Percentiles rank a stretch among this genome's conserved stretches.
Conservation (phyloP, 2,113 vertebrate genomes). For the Ahaetulla prasina region DNA sequence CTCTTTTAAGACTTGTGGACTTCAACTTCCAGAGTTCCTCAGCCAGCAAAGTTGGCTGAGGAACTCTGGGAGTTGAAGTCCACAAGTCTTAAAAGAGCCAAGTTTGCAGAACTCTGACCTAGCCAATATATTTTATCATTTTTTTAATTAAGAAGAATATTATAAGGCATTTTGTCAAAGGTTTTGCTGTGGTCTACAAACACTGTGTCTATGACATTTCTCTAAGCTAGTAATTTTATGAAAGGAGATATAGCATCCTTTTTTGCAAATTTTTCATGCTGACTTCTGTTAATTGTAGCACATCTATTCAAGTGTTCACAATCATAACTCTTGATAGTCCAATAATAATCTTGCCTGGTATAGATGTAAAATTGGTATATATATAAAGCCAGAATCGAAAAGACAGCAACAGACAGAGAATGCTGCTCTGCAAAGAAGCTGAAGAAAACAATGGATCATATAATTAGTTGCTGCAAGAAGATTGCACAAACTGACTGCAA, state of each 20-base stretch:
- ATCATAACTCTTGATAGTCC: background rate
- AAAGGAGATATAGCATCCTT: background rate
- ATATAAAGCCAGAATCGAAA: background rate
- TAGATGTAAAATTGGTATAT: background rate
- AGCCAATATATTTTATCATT: background rate
- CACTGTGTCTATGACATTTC: background rate
- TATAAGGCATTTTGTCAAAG: background rate
- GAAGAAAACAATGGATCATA: background rate
- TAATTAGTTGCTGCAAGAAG: background rate
- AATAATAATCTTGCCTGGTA: background rate
- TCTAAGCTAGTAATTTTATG: background rate
- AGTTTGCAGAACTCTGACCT: too few relatives aligned
- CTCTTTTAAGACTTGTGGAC: too few relatives aligned
- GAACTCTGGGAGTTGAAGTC: too few relatives aligned
- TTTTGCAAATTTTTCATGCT: background rate
- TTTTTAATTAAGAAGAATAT: background rate
- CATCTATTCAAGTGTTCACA: background rate
- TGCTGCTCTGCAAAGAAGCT: background rate
- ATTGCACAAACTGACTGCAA: background rate
- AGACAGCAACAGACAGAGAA: background rate
- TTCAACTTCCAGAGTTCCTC: too few relatives aligned
- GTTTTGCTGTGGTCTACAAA: background rate
- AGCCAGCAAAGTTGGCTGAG: too few relatives aligned
- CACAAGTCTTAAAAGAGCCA: too few relatives aligned
- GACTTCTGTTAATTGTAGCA: background rate